Conservation (phyloP, 2,888 invertebrate species). For the Gari tellinella region DNA sequence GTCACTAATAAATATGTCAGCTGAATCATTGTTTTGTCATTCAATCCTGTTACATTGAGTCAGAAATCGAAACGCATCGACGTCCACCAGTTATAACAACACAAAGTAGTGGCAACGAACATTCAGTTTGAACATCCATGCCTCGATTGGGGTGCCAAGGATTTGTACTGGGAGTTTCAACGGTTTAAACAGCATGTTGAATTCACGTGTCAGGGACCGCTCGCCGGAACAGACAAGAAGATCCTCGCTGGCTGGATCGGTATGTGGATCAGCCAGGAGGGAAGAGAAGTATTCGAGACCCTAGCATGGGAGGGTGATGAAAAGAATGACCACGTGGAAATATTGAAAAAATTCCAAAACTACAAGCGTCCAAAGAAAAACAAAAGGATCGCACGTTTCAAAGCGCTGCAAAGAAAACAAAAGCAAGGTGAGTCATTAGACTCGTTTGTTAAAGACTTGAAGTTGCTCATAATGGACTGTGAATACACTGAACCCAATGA, state of each 20-base stretch:
- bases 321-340: constrained; percentile 33
- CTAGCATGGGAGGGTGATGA: constrained; percentile 41
- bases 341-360: constrained; percentile 42
- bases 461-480: constrained; percentile 51
- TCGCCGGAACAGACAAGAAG: constrained; percentile 8
- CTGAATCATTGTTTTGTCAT: too few species aligned
- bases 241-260: constrained; percentile 17
- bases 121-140: constrained; percentile 8
- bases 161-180: constrained; percentile 25
- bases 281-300: constrained; percentile 61
- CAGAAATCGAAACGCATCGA: too few species aligned
- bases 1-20: too few species aligned
- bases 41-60: too few species aligned
- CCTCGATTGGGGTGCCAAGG: constrained; percentile 13
- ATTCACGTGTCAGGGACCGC: constrained; percentile 17
- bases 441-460: constrained; percentile 49
- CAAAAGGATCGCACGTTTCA: constrained; percentile 53
- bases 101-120: too few species aligned
- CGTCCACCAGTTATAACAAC: too few species aligned
- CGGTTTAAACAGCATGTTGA: constrained; percentile 42
- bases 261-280: constrained; percentile 62
- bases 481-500: constrained; percentile 48
- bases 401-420: constrained; percentile 48
- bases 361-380: constrained; percentile 49
- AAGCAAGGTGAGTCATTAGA: constrained; percentile 51